Percentiles rank a stretch among this genome's conserved stretches.
Evolutionary conservation across 2,113 vertebrate genomes (phyloP).

Genomic region (Colistium nudipinnis): DNA sequence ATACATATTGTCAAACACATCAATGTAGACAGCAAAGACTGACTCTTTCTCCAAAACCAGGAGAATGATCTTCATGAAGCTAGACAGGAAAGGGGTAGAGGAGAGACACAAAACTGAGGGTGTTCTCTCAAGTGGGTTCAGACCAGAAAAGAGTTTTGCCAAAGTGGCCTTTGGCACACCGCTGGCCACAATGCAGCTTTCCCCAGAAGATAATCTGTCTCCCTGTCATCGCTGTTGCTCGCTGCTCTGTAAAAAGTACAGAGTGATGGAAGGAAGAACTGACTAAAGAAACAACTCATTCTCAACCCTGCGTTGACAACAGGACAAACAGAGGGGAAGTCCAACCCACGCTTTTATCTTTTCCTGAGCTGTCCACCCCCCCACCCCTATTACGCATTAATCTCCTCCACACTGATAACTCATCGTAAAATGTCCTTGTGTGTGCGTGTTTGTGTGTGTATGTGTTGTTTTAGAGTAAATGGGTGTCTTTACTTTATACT

Average conservation of each 20-base stretch:
- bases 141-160: slow-evolving; percentile 35
- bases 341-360: slow-evolving; percentile 52
- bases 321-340: slow-evolving; percentile 64
- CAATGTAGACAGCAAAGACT: not conserved
- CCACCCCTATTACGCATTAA: slow-evolving; percentile 28
- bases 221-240: slow-evolving; percentile 28
- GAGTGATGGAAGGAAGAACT: slow-evolving; percentile 70
- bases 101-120: not conserved
- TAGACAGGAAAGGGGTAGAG: not conserved
- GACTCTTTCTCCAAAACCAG: slow-evolving; percentile 4
- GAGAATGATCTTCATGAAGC: not conserved
- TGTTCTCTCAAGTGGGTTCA: slow-evolving; percentile 23
- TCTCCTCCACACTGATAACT: slow-evolving; percentile 38
- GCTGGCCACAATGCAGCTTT: slow-evolving; percentile 47
- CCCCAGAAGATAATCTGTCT: slow-evolving; percentile 48
- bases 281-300: slow-evolving; percentile 76
- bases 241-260: slow-evolving; percentile 51
- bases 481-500: not conserved
- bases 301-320: slow-evolving; percentile 64
- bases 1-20: not conserved
- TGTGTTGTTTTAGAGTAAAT: not conserved
- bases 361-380: slow-evolving; percentile 54
- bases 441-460: not conserved
- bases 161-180: slow-evolving; percentile 41
- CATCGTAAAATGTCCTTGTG: not conserved